phyloP scores from a whole-genome alignment of 2,797 vertebrate genomes.

The Melanotaenia boesemani region DNA sequence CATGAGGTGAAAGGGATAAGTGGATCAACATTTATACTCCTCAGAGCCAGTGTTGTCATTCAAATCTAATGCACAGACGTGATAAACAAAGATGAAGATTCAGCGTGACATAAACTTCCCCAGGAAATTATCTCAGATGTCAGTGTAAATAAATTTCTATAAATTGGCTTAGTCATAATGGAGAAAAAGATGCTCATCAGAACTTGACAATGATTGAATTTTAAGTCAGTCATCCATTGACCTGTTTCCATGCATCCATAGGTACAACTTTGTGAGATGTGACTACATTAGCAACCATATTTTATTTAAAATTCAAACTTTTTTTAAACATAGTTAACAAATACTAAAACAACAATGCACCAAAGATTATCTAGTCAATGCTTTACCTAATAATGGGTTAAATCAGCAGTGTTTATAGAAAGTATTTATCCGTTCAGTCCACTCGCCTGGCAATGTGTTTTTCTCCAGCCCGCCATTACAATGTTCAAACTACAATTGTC shows the following conservation, averaged over 20 bases:
- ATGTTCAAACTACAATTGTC: background rate
- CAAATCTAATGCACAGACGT: slow-evolving; percentile 4
- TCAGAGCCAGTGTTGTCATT: slow-evolving; percentile 9
- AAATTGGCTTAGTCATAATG: slow-evolving; percentile 14
- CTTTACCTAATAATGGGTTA: background rate
- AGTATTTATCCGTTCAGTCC: background rate
- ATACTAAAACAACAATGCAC: background rate
- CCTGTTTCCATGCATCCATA: background rate
- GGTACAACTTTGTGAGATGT: background rate
- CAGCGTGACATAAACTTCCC: slow-evolving; percentile 6
- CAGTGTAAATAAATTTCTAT: slow-evolving; percentile 4
- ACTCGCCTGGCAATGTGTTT: background rate
- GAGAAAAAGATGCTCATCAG: background rate
- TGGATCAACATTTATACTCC: slow-evolving; percentile 4
- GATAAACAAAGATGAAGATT: slow-evolving; percentile 20
- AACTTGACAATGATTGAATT: background rate
- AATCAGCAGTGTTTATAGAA: background rate
- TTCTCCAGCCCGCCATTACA: background rate
- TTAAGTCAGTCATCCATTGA: background rate
- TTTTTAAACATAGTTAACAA: background rate
- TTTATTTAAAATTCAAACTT: background rate
- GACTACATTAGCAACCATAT: background rate
- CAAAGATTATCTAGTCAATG: background rate
- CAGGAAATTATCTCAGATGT: slow-evolving; percentile 7
- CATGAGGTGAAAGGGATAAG: background rate